Base-by-base conservation (phyloP, 35 echinoderm and acorn worm species). In the Acanthaster planci region DNA sequence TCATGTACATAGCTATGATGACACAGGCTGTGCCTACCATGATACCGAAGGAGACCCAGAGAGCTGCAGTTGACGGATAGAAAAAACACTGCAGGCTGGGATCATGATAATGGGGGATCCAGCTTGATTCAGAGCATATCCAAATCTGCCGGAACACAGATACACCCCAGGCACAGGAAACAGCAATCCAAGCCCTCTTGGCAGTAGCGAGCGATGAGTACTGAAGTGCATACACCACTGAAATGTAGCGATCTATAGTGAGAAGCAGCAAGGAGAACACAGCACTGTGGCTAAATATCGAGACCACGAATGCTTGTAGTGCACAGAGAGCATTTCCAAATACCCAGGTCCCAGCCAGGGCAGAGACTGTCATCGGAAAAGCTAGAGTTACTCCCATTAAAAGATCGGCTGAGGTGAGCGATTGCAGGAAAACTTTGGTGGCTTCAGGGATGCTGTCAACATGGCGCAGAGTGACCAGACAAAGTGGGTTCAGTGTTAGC, bases 211-310 rank as follows among this genome's bases (percentile, higher is more conserved):
- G 4, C 4, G 42, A 47, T 6, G 42, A 12, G 42, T 47, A 47
- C 4, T 12, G 42, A 47, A 47, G 42, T 4, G 42, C 42, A 47
- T 47, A 47, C 37, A 55, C 50, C 34, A 82, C 52, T 3, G 80
- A 52, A 31, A 82, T 60, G 52, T 82, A 82, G 6, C 80, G 80
- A 3, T 82, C 80, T 5, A 82, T 34, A 2, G 80, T 82, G 0
- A 82, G 36, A 7, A 82, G 32, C 23, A 82, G 8, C n/a, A 82
- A 17, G 0, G 80, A 82, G 2, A 82, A 37, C 8, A 82, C 12
- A 82, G 27, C 3, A 0, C 32, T 31, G 14, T 30, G 9, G 51
- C 37, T 21, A 38, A 55, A 1, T 36, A 58, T 2, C 0, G 37
- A 1, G 18, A 36, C 23, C 2, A 32, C 0, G 27, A 23, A 2